Base-by-base conservation (phyloP, 2,888 invertebrate genomes). In the Limenitis camilla region DNA sequence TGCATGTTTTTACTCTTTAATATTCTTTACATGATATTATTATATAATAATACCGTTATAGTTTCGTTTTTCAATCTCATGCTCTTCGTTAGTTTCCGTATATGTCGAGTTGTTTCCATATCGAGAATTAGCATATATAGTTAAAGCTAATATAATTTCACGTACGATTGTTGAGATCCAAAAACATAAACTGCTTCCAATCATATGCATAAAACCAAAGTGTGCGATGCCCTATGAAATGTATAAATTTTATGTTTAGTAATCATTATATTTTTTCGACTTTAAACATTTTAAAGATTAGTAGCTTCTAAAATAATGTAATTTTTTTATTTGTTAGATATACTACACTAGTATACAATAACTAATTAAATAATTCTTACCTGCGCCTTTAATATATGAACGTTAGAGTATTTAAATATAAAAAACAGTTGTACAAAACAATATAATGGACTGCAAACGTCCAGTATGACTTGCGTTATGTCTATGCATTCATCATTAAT, bases 341-440 rank as follows among this genome's bases (percentile, higher is more conserved):
- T 3, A n/a, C n/a, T n/a, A 19, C 19, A 19, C 19, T 19, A 19
- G 19, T n/a, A n/a, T 19, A 19, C 19, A 19, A 19, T 3, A 2
- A 19, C 19, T 19, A 19, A 19, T 19, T 2, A 19, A 19, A 19
- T 2, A 19, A 19, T 19, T 19, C 19, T 30, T 70, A 85, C 88
- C 78, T 81, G 82, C 36, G 66, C 70, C 47, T 69, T 71, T 46
- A 88, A 66, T 50, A 89, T 81, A 11, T 88, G 91, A 76, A 94
- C 94, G 75, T 94, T 94, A 4, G 94, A 93, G 74, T 93, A 94
- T 73, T 94, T 93, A 73, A 94, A 94, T 60, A 94, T 91, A 71
- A 95, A 94, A 76, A 92, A 94, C 1, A 95, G 86, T 64, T 94
- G 91, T 41, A 92, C 76, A 72, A 95, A 92, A 36, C 93, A 93